These are phyloP conservation scores for Montifringilla adamsi DNA, from an alignment of 2,113 vertebrate genomes.

Conservation along the genomic window DNA sequence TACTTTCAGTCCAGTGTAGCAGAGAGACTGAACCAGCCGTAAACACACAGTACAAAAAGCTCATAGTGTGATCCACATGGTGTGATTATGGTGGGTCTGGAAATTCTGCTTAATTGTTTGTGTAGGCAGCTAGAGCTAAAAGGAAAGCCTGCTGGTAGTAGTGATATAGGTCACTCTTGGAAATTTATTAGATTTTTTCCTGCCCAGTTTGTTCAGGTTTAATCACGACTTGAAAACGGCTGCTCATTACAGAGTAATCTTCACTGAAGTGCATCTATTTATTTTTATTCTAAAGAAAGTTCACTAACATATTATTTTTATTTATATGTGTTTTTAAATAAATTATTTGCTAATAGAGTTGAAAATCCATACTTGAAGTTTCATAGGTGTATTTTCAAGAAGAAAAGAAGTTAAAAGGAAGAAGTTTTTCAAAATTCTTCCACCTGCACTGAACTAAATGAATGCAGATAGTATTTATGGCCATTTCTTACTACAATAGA, in stretches of 20 bases:
- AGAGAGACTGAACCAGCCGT: not conserved
- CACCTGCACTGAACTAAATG: not conserved
- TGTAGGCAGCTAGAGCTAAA: not conserved
- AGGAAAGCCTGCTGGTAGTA: not conserved
- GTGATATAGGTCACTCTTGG: not conserved
- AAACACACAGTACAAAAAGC: not conserved
- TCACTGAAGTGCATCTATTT: not conserved
- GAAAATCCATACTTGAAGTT: not conserved
- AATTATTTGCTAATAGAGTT: not conserved
- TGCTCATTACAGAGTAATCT: not conserved
- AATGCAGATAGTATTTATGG: not conserved
- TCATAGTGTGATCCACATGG: not conserved
- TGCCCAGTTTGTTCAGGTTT: not conserved
- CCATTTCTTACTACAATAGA: not conserved
- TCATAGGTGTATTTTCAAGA: not conserved
- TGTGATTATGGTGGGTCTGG: not conserved
- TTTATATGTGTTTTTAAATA: not conserved
- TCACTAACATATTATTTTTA: not conserved
- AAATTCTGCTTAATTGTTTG: not conserved
- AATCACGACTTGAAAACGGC: not conserved
- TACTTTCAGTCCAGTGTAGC: not conserved
- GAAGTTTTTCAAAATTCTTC: not conserved
- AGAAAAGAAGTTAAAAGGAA: not conserved
- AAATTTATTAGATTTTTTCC: not conserved
- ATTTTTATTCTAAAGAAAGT: not conserved